These are phyloP conservation scores for Isaurus tuberculatus DNA, from an alignment of 92 coral and sea anemone species.

Conservation along the genomic window DNA sequence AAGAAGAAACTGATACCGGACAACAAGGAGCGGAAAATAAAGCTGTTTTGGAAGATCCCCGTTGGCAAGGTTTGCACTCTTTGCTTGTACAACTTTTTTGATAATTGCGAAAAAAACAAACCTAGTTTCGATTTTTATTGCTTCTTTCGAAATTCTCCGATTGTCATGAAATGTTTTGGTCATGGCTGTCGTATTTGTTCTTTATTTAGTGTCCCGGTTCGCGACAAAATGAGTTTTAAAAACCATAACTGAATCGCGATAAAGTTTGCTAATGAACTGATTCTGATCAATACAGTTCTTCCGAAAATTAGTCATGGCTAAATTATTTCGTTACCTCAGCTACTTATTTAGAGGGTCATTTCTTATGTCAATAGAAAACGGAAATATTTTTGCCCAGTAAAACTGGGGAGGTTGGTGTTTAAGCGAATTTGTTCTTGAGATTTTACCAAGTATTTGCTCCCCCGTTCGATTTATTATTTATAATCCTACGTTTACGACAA, in stretches of 20 bases:
- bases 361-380: neutral
- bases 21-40: slow-evolving; percentile 90
- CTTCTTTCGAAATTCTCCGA: slow-evolving; percentile 22
- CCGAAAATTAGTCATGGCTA: slow-evolving; percentile 6
- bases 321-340: slow-evolving; percentile 29
- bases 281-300: slow-evolving; percentile 24
- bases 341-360: neutral
- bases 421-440: slow-evolving; percentile 25
- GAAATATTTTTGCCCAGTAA: neutral
- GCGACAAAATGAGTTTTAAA: slow-evolving; percentile 32
- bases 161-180: slow-evolving; percentile 1
- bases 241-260: slow-evolving; percentile 30
- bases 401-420: slow-evolving; percentile 9
- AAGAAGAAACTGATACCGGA: slow-evolving; percentile 91
- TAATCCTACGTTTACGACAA: slow-evolving; percentile 63
- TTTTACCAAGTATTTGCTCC: slow-evolving; percentile 70
- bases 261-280: slow-evolving; percentile 43
- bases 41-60: slow-evolving; percentile 97
- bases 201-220: slow-evolving; percentile 11
- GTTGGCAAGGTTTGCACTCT: slow-evolving; percentile 98
- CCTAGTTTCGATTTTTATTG: slow-evolving; percentile 34
- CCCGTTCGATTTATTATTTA: slow-evolving; percentile 81
- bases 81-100: slow-evolving; percentile 57
- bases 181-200: slow-evolving; percentile 10
- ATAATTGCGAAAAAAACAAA: slow-evolving; percentile 45